Evolutionary conservation across 2,888 invertebrate species (phyloP).

Genomic region (Noctua pronuba): DNA sequence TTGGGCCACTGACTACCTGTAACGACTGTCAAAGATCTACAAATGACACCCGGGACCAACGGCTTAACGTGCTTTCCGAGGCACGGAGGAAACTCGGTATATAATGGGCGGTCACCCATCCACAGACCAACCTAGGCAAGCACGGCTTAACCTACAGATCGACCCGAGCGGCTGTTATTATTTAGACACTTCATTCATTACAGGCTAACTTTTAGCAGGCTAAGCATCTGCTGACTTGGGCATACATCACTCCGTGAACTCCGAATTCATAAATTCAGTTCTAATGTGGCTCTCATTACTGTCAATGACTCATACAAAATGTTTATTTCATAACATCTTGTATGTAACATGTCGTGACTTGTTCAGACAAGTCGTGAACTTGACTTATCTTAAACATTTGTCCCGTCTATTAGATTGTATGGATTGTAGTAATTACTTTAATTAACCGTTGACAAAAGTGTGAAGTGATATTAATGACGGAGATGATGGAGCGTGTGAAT

Average conservation of each 20-base stretch:
- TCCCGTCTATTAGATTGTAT: conserved; percentile 79
- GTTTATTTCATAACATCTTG: conserved; percentile 82
- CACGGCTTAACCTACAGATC: too few relatives aligned
- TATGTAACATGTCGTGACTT: conserved; percentile 85
- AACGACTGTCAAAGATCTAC: too few relatives aligned
- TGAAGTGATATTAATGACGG: conserved; percentile 71
- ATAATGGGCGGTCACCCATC: too few relatives aligned
- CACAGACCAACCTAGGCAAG: too few relatives aligned
- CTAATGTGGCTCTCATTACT: conserved; percentile 77
- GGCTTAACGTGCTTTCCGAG: too few relatives aligned
- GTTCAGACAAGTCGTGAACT: conserved; percentile 86
- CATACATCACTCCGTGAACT: conserved; percentile 52
- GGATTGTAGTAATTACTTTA: conserved; percentile 81
- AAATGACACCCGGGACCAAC: too few relatives aligned
- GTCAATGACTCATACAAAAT: conserved; percentile 76
- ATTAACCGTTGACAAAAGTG: conserved; percentile 77
- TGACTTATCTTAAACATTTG: conserved; percentile 84
- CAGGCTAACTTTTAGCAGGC: conserved; percentile 3
- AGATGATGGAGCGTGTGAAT: conserved; percentile 73
- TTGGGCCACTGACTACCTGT: too few relatives aligned
- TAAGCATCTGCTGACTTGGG: conserved; percentile 31
- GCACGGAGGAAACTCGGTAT: too few relatives aligned
- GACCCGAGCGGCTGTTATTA: too few relatives aligned
- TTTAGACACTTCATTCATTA: conserved; percentile 24
- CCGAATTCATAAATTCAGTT: conserved; percentile 80